Percentiles rank a stretch among this genome's conserved stretches.
Evolutionary conservation across 2,113 vertebrate genomes (phyloP).

Genomic region (Cryptomyrus ogoouensis): DNA sequence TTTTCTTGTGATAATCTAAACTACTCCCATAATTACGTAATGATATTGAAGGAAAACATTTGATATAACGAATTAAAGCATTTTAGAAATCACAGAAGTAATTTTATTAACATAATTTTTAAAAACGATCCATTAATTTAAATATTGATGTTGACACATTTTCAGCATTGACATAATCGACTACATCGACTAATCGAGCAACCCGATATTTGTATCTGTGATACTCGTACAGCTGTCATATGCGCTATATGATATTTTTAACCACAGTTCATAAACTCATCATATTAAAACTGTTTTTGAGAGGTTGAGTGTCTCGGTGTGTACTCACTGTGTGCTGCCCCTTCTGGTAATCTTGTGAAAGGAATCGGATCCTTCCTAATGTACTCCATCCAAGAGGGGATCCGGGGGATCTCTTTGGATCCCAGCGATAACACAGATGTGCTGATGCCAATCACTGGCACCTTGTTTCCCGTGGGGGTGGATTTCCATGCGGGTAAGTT

Average conservation of each 20-base stretch:
- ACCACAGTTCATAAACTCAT: not conserved
- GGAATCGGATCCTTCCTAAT: conserved; percentile 78
- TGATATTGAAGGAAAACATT: not conserved
- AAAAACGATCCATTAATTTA: not conserved
- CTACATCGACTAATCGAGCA: not conserved
- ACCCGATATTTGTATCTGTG: not conserved
- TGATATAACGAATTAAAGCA: not conserved
- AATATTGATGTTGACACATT: not conserved
- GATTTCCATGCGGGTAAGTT: conserved; percentile 77
- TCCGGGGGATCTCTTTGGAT: conserved; percentile 75
- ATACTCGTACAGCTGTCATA: not conserved
- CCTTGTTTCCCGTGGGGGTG: conserved; percentile 74
- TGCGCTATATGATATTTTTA: not conserved
- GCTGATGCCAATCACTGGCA: conserved; percentile 75
- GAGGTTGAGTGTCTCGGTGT: not conserved
- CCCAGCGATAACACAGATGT: conserved; percentile 74
- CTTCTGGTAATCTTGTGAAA: conserved; percentile 31
- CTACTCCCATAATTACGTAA: not conserved
- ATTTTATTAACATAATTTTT: not conserved
- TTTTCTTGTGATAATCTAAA: not conserved
- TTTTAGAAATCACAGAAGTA: not conserved
- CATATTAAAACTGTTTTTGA: not conserved
- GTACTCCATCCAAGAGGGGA: conserved; percentile 79
- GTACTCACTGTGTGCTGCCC: not conserved
- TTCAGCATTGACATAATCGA: not conserved